Percentiles rank a stretch among this genome's conserved stretches.
These are phyloP conservation scores for Ochlodes sylvanus DNA, from an alignment of 2,888 invertebrate species.

Conservation along the genomic window DNA sequence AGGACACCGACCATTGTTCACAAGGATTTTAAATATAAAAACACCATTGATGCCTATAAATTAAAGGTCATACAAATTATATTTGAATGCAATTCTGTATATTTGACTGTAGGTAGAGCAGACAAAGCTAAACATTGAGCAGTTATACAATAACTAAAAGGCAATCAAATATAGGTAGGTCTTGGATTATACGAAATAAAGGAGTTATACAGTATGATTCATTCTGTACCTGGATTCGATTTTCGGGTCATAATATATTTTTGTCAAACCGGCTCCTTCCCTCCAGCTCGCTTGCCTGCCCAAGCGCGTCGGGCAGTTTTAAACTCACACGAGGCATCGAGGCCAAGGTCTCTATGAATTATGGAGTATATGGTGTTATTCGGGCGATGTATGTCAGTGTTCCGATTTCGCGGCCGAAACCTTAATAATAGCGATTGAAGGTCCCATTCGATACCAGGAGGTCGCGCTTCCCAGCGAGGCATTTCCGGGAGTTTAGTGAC, in stretches of 20 bases:
- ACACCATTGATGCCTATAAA: constrained; percentile 69
- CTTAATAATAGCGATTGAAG: constrained; percentile 75
- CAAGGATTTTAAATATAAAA: constrained; percentile 75
- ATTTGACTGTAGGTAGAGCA: constrained; percentile 48
- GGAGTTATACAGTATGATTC: neutral
- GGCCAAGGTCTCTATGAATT: constrained; percentile 83
- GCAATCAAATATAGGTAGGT: too few relatives aligned
- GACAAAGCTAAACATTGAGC: neutral
- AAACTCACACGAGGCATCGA: constrained; percentile 59
- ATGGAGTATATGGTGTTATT: constrained; percentile 83
- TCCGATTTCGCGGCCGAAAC: constrained; percentile 79
- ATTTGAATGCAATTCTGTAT: constrained; percentile 65
- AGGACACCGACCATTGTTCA: constrained; percentile 75
- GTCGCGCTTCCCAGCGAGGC: constrained; percentile 64
- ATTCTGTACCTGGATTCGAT: neutral
- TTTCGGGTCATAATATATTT: neutral
- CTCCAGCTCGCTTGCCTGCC: constrained; percentile 40
- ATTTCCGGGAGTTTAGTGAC: constrained; percentile 66
- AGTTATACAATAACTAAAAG: too few relatives aligned
- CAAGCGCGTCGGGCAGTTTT: constrained; percentile 40
- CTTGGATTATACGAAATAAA: too few relatives aligned
- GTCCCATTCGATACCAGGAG: constrained; percentile 75
- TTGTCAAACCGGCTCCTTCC: constrained; percentile 35
- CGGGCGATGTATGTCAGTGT: constrained; percentile 78
- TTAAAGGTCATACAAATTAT: constrained; percentile 64